Evolutionary conservation across 2,113 vertebrate genomes (phyloP).

Genomic region (Pelecanus crispus): DNA sequence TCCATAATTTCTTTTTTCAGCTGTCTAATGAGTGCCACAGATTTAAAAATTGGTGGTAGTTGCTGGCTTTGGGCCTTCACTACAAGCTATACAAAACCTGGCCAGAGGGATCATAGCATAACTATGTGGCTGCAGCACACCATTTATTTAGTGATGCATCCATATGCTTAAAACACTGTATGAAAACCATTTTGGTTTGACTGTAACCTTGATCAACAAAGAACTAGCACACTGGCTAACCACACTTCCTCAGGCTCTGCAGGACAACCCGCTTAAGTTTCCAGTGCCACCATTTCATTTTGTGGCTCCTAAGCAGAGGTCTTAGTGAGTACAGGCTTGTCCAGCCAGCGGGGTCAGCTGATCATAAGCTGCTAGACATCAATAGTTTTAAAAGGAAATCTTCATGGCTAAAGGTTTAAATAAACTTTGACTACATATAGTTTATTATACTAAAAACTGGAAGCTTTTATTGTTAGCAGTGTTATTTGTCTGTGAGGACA

Average conservation of each 20-base stretch:
- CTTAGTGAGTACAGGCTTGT: background rate
- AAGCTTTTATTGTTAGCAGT: background rate
- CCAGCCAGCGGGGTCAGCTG: too few relatives aligned
- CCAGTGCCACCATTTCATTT: background rate
- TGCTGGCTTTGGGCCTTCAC: background rate
- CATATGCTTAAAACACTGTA: background rate
- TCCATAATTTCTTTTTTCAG: background rate
- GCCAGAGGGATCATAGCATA: background rate
- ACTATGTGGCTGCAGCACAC: background rate
- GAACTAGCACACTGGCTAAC: background rate
- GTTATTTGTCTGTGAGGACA: background rate
- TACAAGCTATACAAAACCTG: background rate
- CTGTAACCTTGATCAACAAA: background rate
- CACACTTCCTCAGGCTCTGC: background rate
- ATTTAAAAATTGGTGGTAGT: background rate
- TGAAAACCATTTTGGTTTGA: background rate
- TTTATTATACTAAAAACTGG: background rate
- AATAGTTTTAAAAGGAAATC: background rate
- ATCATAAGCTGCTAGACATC: background rate
- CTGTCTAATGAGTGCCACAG: background rate
- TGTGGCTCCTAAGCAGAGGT: background rate
- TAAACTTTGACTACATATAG: background rate
- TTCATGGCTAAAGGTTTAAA: background rate
- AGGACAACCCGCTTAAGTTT: background rate
- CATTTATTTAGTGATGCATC: background rate